These are phyloP conservation scores for Rhabdornis inornatus DNA, from an alignment of 2,113 vertebrate species.

Conservation along the genomic window DNA sequence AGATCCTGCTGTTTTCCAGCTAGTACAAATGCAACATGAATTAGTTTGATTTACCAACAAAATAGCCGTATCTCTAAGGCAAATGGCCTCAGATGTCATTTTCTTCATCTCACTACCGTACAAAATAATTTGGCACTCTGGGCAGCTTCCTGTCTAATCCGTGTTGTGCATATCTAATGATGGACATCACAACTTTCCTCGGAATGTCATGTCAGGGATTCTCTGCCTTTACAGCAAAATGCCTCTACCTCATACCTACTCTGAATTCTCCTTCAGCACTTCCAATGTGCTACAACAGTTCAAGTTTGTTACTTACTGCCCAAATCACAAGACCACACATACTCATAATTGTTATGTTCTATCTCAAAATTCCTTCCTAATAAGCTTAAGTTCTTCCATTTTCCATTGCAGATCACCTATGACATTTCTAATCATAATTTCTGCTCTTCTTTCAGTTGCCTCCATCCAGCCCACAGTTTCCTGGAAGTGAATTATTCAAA, in stretches of 20 bases:
- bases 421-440: background rate
- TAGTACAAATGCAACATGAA: background rate
- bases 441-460: background rate
- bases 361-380: background rate
- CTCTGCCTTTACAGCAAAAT: background rate
- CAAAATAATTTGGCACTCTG: background rate
- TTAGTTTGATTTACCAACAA: conserved; percentile 10
- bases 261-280: background rate
- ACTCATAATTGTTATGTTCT: background rate
- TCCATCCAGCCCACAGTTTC: background rate
- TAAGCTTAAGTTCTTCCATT: background rate
- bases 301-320: background rate
- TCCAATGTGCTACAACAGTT: background rate
- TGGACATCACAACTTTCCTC: background rate
- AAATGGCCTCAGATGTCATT: background rate
- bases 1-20: background rate
- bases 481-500: background rate
- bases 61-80: background rate
- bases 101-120: background rate
- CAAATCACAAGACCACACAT: background rate
- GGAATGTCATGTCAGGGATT: background rate
- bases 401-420: background rate
- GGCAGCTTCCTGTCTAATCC: background rate
- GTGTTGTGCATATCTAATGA: background rate
- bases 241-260: background rate